Evolutionary conservation across 1,140 invertebrate species (phyloP), one percentile per base, ranked within the genome.

Genomic region (Bursaphelenchus mucronatus): DNA sequence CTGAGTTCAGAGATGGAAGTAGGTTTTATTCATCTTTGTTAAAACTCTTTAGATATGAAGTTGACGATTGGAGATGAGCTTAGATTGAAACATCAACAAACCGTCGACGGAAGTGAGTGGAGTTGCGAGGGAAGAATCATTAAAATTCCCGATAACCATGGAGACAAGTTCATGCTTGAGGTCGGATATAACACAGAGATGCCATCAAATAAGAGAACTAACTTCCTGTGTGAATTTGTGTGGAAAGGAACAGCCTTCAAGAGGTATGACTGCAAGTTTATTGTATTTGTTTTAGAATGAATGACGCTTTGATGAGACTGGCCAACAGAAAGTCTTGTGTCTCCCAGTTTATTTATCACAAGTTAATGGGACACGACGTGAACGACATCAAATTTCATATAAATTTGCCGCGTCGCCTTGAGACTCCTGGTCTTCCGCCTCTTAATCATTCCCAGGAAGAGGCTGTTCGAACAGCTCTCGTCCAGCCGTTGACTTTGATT

Each of bases 241-340:
- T 99, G 95, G 96, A 99, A 99, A 81, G 94, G 93, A 61, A 98
- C 94, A 0, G 94, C 91, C 49, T 99, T 99, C 83, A 94, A 98
- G 82, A 88, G 92, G 90, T 91, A 30, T 19, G 54, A 41, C 3
- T n/a, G 10, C 17, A 8, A 30, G 49, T 30, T 57, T 10, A 46
- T 58, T 52, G 6, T 61, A 62, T 63, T 63, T 47, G 39, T 70
- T 74, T 51, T 71, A 92, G 94, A 71, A 98, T 99, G 95, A 91
- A 95, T 76, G 85, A 90, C 21, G 93, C 95, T 0, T 82, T 98
- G 21, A 87, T 90, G 49, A 93, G 92, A 81, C 97, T 99, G 83
- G 93, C 94, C 13, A 90, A 96, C 8, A 94, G 97, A 79, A 92
- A 97, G 71, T 88, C 88, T 4, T 95, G 92, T 0, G 95, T 99